Base-by-base conservation (phyloP, 2,113 vertebrate genomes). In the Aix galericulata region DNA sequence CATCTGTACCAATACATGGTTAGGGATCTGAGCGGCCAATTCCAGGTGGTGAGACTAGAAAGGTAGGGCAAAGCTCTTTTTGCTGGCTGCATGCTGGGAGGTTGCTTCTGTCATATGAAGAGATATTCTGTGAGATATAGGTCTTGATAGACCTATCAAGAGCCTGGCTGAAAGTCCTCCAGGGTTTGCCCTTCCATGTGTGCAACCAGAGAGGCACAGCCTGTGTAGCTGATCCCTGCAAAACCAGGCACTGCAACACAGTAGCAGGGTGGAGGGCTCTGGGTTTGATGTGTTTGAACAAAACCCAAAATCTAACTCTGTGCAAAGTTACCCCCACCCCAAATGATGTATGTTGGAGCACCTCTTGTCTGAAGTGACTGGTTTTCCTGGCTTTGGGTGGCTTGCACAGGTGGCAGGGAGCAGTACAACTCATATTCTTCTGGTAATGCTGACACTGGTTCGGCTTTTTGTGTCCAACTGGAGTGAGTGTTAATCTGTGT, bases 1-100 rank as follows among this genome's bases (percentile, higher is more conserved):
- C 3, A 1, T 27, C 42, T 1, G 1, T 0, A 50, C 10, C 13
- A 2, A 2, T 4, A 13, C 0, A 1, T 23, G 38, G 12, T 69
- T 50, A 16, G 27, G 38, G 42, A 0, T 0, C 23, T 32, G 21
- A 3, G 25, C 40, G 79, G 6, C 52, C 46, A 8, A 2, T 31
- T 59, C 52, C 42, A 36, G 42, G 9, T 48, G 20, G 26, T 27
- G 20, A 34, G 8, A 25, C 5, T 26, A 23, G 74, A 59, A 77
- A 71, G 34, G 25, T 0, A 18, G 5, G 34, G 10, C 48, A 76
- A 46, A 34, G 40, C 9, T 64, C 18, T 78, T 63, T 63, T 50
- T 60, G 18, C 13, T 76, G 53, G 5, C 17, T 81, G 38, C 55
- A 21, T 68, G 8, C 71, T 11, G 4, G 58, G 31, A 46, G 3